Conservation (phyloP, 1,140 invertebrate species). For the Prorops nasuta region DNA sequence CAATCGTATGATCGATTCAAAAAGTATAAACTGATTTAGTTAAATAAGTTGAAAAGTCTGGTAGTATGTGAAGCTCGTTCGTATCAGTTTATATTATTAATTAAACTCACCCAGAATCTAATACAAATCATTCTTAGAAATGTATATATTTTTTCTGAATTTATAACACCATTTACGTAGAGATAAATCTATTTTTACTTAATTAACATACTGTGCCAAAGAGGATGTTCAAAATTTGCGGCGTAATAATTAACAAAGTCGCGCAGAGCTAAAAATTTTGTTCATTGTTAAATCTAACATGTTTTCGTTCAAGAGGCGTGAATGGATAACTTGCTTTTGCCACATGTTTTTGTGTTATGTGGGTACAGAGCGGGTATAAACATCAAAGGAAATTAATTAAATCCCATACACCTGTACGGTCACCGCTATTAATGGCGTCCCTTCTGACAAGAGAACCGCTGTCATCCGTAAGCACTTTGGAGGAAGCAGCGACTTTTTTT, state of each 20-base stretch:
- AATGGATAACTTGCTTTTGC: background rate
- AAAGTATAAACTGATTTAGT: background rate
- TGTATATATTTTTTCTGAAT: background rate
- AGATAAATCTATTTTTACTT: slow-evolving; percentile 25
- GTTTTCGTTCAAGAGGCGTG: background rate
- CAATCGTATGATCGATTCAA: too few species aligned
- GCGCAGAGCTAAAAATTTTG: slow-evolving; percentile 32
- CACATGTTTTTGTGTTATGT: background rate
- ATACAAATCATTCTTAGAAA: background rate
- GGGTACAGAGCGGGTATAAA: background rate
- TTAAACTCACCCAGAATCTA: background rate
- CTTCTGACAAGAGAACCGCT: background rate
- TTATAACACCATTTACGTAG: slow-evolving; percentile 16
- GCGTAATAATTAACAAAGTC: slow-evolving; percentile 26
- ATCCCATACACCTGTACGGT: too few species aligned
- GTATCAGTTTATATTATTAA: background rate
- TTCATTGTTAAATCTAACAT: slow-evolving; percentile 19
- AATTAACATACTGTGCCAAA: slow-evolving; percentile 45
- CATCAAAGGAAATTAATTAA: background rate
- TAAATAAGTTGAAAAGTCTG: too few species aligned
- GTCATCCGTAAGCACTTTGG: background rate
- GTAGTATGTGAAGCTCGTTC: too few species aligned
- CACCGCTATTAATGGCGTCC: too few species aligned
- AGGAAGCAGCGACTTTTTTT: too few species aligned
- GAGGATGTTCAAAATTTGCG: slow-evolving; percentile 48